Evolutionary conservation across 2,888 invertebrate genomes (phyloP).

Genomic region (Drosophila neotestacea): DNA sequence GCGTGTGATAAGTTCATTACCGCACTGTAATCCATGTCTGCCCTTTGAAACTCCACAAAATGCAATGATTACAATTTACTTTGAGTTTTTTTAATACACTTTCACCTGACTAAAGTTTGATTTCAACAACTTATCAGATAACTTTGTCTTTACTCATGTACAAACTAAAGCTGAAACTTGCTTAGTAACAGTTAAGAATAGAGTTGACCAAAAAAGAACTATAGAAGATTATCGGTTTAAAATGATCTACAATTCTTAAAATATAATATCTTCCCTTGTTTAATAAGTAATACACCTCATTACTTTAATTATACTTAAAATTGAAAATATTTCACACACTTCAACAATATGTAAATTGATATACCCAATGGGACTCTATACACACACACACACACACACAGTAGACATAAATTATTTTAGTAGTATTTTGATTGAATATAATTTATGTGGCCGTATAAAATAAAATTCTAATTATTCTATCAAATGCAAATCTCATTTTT

Average conservation of each 20-base stretch:
- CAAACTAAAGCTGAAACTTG: too few species aligned
- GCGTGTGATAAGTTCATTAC: slow-evolving; percentile 69
- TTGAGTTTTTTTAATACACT: slow-evolving; percentile 29
- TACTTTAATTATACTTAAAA: too few species aligned
- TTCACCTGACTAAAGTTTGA: background rate
- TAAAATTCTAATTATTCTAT: slow-evolving; percentile 60
- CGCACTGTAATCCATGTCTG: slow-evolving; percentile 56
- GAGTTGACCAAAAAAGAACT: background rate
- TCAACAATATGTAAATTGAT: slow-evolving; percentile 59
- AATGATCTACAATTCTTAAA: too few species aligned
- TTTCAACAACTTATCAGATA: slow-evolving; percentile 19
- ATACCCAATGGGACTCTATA: background rate
- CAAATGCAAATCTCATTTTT: slow-evolving; percentile 49
- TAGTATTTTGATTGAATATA: slow-evolving; percentile 46
- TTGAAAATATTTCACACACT: slow-evolving; percentile 35
- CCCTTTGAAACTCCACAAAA: slow-evolving; percentile 37
- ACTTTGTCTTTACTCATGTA: background rate
- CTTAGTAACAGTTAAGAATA: background rate
- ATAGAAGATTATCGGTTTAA: too few species aligned
- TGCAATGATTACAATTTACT: slow-evolving; percentile 57
- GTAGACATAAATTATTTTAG: slow-evolving; percentile 8
- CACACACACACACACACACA: slow-evolving; percentile 16
- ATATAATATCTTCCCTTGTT: too few species aligned
- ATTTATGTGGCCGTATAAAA: slow-evolving; percentile 55
- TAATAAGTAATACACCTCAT: too few species aligned